A percentile compares a stretch with the other conserved stretches of the same genome.
Evolutionary conservation across 1,140 invertebrate species (phyloP).

Genomic region (Drosophila leontia): DNA sequence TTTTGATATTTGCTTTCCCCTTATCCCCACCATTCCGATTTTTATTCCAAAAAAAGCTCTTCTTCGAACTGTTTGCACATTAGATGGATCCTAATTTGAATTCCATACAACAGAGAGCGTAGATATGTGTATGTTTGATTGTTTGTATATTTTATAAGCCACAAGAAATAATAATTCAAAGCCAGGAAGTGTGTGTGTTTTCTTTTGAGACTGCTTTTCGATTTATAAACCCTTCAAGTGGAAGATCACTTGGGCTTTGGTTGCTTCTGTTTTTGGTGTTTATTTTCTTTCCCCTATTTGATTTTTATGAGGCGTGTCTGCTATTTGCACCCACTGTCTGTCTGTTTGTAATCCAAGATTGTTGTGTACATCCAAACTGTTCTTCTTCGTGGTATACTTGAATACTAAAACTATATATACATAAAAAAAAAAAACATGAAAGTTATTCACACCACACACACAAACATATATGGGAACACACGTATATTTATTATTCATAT

Average conservation of each 20-base stretch:
- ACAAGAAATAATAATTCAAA: slow-evolving; percentile 4
- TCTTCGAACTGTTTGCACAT: slow-evolving; percentile 16
- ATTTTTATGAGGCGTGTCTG: slow-evolving; percentile 18
- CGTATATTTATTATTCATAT: slow-evolving; percentile 52
- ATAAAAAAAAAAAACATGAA: slow-evolving; percentile 32
- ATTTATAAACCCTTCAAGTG: slow-evolving; percentile 3
- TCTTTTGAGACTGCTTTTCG: not conserved
- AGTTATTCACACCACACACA: slow-evolving; percentile 45
- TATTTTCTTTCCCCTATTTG: not conserved
- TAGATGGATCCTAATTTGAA: slow-evolving; percentile 44
- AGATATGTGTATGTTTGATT: not conserved
- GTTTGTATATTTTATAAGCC: slow-evolving; percentile 16
- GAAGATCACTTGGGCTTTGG: not conserved
- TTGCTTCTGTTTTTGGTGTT: not conserved
- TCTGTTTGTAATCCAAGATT: slow-evolving; percentile 42
- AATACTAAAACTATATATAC: slow-evolving; percentile 38
- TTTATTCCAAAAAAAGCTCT: slow-evolving; percentile 5
- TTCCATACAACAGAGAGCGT: slow-evolving; percentile 20
- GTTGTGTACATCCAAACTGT: slow-evolving; percentile 23
- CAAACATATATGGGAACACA: not conserved
- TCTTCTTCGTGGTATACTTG: slow-evolving; percentile 46
- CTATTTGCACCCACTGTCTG: slow-evolving; percentile 30
- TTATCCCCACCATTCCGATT: not conserved
- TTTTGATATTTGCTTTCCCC: slow-evolving; percentile 26
- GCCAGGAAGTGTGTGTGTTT: slow-evolving; percentile 3